Percentiles rank a stretch among this genome's conserved stretches.
Conservation (phyloP, 2,797 vertebrate genomes). For the Philypnodon macrostomus region DNA sequence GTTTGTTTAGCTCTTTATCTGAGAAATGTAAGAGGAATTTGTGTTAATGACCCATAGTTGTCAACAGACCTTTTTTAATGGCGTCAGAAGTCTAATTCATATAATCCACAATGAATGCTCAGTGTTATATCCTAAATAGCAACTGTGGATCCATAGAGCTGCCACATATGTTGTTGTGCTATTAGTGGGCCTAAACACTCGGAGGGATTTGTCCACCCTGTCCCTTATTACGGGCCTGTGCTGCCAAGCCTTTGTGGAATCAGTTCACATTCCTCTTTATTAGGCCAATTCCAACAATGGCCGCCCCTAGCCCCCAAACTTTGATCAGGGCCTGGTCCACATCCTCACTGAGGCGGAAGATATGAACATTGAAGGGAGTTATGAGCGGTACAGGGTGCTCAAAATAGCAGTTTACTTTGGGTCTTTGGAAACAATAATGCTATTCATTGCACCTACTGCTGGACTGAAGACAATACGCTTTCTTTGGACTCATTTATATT, state of each 20-base stretch:
- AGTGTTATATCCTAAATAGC: slow-evolving; percentile 18
- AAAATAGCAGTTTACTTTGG: slow-evolving; percentile 3
- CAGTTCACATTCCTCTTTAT: slow-evolving; percentile 71
- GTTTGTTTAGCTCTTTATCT: not conserved
- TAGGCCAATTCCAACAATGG: slow-evolving; percentile 41
- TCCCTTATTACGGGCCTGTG: slow-evolving; percentile 40
- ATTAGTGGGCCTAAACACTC: slow-evolving; percentile 12
- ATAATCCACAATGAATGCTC: slow-evolving; percentile 19
- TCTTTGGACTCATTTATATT: too few species aligned
- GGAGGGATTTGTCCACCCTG: slow-evolving; percentile 31
- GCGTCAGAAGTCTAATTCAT: slow-evolving; percentile 9
- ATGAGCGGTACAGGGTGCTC: slow-evolving; percentile 36
- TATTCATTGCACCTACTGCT: too few species aligned
- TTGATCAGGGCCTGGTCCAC: slow-evolving; percentile 74
- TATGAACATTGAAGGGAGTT: slow-evolving; percentile 72
- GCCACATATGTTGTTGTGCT: slow-evolving; percentile 8
- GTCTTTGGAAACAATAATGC: too few species aligned
- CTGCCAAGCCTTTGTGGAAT: slow-evolving; percentile 58
- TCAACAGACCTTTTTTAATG: not conserved
- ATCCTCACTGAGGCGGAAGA: slow-evolving; percentile 79
- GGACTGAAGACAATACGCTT: too few species aligned
- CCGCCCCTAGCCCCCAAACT: slow-evolving; percentile 56
- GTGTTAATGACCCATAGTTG: slow-evolving; percentile 1
- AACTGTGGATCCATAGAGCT: not conserved
- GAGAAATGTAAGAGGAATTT: too few species aligned